These are phyloP conservation scores for Drosophila suzukii DNA, from an alignment of 1,140 invertebrate genomes.

Conservation along the genomic window DNA sequence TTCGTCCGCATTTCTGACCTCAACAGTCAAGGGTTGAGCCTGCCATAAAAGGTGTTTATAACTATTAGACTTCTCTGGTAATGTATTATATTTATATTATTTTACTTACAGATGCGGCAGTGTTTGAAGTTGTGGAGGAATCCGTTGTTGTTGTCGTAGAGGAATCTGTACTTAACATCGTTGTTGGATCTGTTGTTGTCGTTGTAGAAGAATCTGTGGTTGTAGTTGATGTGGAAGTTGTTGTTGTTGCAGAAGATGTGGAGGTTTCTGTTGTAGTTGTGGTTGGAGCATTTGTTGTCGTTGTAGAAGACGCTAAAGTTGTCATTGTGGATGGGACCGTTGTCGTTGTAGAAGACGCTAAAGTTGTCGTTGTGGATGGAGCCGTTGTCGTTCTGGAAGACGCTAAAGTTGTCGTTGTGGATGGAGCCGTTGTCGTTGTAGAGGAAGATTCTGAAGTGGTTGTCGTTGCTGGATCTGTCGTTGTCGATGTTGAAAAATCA, in stretches of 20 bases:
- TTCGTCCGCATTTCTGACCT: constrained; percentile 5
- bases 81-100: too few species aligned
- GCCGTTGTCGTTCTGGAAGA: neutral
- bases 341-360: neutral
- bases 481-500: neutral
- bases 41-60: neutral
- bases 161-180: neutral
- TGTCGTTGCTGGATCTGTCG: constrained; percentile 1
- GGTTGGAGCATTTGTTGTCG: neutral
- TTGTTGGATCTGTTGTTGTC: neutral
- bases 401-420: neutral
- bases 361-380: neutral
- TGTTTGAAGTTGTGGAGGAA: neutral
- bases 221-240: neutral
- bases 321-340: constrained; percentile 5
- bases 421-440: neutral
- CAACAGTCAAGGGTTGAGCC: neutral
- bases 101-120: constrained; percentile 1
- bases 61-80: neutral
- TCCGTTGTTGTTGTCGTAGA: neutral
- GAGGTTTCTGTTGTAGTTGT: neutral
- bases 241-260: neutral
- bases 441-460: neutral
- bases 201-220: neutral
- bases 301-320: neutral